phyloP scores from a whole-genome alignment of 1,140 invertebrate species.

The Conus ventricosus region DNA sequence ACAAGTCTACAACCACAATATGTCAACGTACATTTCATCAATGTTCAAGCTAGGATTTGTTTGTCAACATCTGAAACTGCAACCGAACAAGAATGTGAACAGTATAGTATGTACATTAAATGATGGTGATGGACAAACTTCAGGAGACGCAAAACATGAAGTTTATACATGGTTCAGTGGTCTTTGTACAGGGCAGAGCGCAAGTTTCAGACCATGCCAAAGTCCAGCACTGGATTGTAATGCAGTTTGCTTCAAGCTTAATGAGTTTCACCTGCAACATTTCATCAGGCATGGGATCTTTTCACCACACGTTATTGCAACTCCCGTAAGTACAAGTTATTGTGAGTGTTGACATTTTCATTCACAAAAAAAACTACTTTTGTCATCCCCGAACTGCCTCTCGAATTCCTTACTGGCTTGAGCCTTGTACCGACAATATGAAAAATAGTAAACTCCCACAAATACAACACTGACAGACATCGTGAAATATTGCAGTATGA shows the following conservation, averaged over 20 bases:
- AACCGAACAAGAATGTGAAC: neutral
- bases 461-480: neutral
- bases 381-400: neutral
- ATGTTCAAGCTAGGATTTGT: neutral
- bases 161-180: neutral
- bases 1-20: slow-evolving; percentile 5
- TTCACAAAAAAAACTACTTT: neutral
- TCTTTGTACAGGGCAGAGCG: neutral
- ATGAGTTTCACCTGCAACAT: neutral
- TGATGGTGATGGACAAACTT: neutral
- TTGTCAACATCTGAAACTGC: neutral
- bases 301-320: neutral
- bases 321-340: neutral
- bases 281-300: neutral
- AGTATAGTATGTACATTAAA: neutral
- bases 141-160: neutral
- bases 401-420: neutral
- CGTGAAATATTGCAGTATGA: neutral
- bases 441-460: neutral
- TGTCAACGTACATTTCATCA: neutral
- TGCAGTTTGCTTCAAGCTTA: neutral
- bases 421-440: neutral
- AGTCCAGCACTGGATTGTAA: neutral
- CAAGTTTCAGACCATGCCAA: neutral
- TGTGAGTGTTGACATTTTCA: neutral